Evolutionary conservation across 2,113 vertebrate species (phyloP).

Genomic region (Aspidoscelis tigris): DNA sequence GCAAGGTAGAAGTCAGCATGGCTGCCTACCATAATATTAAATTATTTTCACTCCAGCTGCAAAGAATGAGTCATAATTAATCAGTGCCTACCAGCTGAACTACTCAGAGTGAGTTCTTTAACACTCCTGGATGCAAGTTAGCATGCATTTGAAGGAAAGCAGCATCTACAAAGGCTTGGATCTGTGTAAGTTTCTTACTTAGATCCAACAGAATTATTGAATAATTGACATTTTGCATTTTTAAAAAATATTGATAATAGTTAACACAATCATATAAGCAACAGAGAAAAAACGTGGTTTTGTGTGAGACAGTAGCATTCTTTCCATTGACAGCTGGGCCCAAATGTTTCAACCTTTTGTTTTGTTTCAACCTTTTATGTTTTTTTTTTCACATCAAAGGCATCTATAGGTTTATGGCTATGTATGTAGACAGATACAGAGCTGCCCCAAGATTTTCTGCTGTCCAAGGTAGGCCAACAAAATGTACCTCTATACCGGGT

Average conservation of each 20-base stretch:
- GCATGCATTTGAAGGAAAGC: slow-evolving; percentile 38
- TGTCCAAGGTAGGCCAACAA: neutral
- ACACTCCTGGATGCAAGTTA: slow-evolving; percentile 7
- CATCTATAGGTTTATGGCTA: neutral
- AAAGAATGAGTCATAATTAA: slow-evolving; percentile 46
- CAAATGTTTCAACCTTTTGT: neutral
- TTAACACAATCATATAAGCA: neutral
- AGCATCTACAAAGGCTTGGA: neutral
- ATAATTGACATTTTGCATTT: slow-evolving; percentile 1
- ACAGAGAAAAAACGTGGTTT: neutral
- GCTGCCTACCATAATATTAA: neutral
- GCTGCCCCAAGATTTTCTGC: neutral
- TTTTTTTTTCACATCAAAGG: neutral
- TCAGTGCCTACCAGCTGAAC: slow-evolving; percentile 7
- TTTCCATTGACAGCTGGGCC: neutral
- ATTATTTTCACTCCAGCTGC: slow-evolving; percentile 24
- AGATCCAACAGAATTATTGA: neutral
- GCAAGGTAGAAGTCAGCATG: slow-evolving; percentile 7
- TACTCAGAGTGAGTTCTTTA: slow-evolving; percentile 3
- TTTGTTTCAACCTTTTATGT: neutral
- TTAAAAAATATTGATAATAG: neutral
- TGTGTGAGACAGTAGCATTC: neutral
- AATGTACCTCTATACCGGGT: neutral
- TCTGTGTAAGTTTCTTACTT: neutral
- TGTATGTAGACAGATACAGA: neutral